These are phyloP conservation scores for Noctilio leporinus DNA, from an alignment of 2,113 vertebrate species.

Conservation along the genomic window DNA sequence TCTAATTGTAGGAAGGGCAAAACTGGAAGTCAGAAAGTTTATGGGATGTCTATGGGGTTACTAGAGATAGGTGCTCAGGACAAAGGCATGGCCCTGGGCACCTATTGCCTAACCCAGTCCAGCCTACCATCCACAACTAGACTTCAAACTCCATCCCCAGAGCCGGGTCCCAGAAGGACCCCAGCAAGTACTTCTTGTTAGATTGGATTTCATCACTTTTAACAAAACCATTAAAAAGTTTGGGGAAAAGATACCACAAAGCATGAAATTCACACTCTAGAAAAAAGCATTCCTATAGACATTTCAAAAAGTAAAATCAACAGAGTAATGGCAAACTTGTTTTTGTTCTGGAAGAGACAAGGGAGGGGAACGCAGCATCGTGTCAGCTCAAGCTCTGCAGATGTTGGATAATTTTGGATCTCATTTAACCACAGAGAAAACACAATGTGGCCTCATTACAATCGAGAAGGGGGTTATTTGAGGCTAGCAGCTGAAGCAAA, in stretches of 20 bases:
- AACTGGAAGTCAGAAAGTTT: not conserved
- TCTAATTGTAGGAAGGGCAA: not conserved
- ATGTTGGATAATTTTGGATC: constrained; percentile 40
- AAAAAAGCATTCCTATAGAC: not conserved
- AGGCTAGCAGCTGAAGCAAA: not conserved
- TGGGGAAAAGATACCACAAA: not conserved
- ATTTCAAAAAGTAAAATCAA: not conserved
- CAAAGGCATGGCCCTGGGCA: fast-evolving
- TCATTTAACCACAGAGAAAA: constrained; percentile 48
- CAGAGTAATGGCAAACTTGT: not conserved
- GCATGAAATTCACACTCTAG: not conserved
- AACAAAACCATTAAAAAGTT: not conserved
- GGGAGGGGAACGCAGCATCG: not conserved
- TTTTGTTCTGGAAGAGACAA: constrained; percentile 23
- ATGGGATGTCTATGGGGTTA: fast-evolving
- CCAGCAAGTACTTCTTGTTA: not conserved
- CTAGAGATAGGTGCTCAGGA: fast-evolving
- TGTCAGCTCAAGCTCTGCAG: constrained; percentile 8
- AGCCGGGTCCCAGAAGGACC: too few species aligned
- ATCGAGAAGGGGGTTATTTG: not conserved
- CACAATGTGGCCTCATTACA: not conserved
- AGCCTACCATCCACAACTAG: too few species aligned
- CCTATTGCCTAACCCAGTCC: too few species aligned
- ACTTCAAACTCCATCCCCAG: not conserved
- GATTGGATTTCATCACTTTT: not conserved